phyloP scores from a whole-genome alignment of 2,113 vertebrate species.

The Neodon shergylaensis region DNA sequence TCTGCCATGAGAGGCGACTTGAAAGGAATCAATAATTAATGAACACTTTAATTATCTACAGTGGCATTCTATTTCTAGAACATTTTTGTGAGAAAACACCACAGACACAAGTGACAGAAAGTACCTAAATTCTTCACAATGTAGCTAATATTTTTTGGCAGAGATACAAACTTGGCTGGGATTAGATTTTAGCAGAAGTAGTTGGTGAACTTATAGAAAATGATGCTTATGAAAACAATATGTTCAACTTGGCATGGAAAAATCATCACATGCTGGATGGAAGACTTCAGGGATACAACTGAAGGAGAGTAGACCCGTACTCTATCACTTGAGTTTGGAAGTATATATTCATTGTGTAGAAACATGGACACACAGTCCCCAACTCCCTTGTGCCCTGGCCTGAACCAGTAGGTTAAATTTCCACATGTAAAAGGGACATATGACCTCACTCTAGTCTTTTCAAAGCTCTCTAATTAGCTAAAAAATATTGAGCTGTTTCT shows the following conservation, averaged over 20 bases:
- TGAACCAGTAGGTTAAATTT: background rate
- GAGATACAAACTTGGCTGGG: background rate
- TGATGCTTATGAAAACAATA: background rate
- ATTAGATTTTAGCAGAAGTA: background rate
- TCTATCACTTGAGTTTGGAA: background rate
- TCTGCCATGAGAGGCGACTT: background rate
- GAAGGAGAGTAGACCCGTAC: too few species aligned
- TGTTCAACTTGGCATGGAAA: background rate
- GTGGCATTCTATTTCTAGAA: background rate
- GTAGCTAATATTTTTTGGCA: background rate
- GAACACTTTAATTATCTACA: background rate
- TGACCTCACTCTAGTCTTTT: background rate
- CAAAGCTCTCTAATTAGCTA: background rate
- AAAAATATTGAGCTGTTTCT: constrained; percentile 1
- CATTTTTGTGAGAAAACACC: background rate
- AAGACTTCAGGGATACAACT: background rate
- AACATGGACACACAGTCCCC: background rate
- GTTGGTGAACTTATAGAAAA: background rate
- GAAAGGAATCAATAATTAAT: background rate
- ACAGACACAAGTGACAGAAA: background rate
- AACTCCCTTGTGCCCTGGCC: background rate
- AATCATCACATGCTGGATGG: background rate
- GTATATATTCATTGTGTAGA: background rate
- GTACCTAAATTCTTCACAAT: background rate
- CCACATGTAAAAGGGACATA: background rate